Evolutionary conservation across 1,140 invertebrate species (phyloP), one percentile per base, ranked within the genome.

Genomic region (Trachymyrmex septentrionalis): DNA sequence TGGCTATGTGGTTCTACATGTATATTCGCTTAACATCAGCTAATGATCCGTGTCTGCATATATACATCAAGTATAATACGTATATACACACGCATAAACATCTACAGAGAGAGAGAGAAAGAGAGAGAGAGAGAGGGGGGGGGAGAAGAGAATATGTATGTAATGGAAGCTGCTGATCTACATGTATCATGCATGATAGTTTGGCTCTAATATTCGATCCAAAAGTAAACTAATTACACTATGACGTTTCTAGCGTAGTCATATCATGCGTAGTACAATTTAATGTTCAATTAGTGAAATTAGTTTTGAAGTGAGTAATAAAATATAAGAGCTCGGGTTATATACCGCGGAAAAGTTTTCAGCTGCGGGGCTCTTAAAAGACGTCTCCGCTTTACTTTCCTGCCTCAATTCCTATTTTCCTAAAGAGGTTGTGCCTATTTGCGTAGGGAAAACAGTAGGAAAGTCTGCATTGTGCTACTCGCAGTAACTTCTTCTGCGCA

Each of bases 31-130:
- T 73, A 61, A 24, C 69, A 69, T 48, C 38, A 75, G 80, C 53
- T 84, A 84, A 84, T 75, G 80, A 73, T 72, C 53, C 80, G 67
- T 84, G 24, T 38, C 24, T 73, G 69, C 69, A 84, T 61, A 81
- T 81, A 57, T 81, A 53, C 61, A 77, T 30, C 48, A 66, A 44
- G 27, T 67, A 67, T 86, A 78, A 86, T 81, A 69, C 63, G 14
- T 67, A 81, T 53, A 67, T 38, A 81, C 1, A 59, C 0, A 66
- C 55, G 9, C n/a, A n/a, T 19, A 9, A 7, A 9, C 38, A 9
- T 44, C 9, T 10, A 72, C 21, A 63, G 21, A 34, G 38, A 19
- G 44, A 34, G n/a, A 5, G 44, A 30, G 30, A 48, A 34, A 63
- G 21, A 34, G 38, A 19, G 27, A 34, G 21, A 12, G 78, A 7